Percentiles rank a stretch among this genome's conserved stretches.
Conservation (phyloP, 2,113 vertebrate species). For the Nesogale talazaci region DNA sequence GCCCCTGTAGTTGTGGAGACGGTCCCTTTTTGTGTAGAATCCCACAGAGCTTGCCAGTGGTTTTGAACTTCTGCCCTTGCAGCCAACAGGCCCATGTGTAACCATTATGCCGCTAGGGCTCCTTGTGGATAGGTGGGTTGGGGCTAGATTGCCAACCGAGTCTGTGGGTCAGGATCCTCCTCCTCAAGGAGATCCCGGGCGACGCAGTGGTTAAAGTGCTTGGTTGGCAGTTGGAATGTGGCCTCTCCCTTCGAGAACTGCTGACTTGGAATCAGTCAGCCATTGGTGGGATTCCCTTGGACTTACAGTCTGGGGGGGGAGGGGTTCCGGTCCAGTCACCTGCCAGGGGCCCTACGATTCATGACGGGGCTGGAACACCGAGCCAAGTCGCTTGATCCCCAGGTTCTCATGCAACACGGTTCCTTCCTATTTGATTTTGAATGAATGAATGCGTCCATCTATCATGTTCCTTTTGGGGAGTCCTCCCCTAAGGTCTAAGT, state of each 20-base stretch:
- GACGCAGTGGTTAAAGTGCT: too few relatives aligned
- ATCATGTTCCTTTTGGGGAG: not conserved
- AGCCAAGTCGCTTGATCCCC: not conserved
- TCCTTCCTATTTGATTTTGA: not conserved
- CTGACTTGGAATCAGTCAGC: too few relatives aligned
- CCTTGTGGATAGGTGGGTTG: not conserved
- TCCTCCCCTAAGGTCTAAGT: not conserved
- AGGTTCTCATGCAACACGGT: not conserved
- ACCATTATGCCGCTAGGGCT: too few relatives aligned
- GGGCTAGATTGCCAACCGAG: not conserved
- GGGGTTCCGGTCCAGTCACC: not conserved
- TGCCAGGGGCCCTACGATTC: not conserved
- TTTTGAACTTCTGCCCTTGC: too few relatives aligned
- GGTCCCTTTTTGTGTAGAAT: too few relatives aligned
- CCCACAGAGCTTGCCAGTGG: too few relatives aligned
- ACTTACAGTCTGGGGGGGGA: not conserved
- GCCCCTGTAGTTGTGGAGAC: too few relatives aligned
- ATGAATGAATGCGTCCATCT: not conserved
- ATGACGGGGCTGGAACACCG: not conserved
- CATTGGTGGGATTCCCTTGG: too few relatives aligned
- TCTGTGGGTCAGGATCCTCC: not conserved
- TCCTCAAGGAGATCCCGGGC: too few relatives aligned
- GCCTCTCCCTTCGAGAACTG: too few relatives aligned
- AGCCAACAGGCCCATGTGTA: too few relatives aligned
- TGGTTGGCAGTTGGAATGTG: too few relatives aligned